Evolutionary conservation across 2,797 vertebrate genomes (phyloP).

Genomic region (Syngnathus rostellatus): DNA sequence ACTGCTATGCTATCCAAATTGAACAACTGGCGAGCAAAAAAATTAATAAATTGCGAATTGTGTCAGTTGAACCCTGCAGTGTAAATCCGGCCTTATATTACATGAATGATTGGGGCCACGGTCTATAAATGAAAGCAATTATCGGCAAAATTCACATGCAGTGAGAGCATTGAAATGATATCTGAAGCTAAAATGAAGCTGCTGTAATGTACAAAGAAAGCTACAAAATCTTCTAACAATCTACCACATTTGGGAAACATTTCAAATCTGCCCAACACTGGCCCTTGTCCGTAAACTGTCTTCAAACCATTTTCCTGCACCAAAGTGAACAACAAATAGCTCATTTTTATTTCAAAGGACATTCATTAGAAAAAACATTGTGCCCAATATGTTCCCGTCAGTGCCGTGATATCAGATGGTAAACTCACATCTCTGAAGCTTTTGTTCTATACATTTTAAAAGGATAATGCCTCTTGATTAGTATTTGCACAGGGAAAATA

Average conservation of each 20-base stretch:
- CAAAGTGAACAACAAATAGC: constrained; percentile 15
- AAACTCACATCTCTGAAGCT: constrained; percentile 5
- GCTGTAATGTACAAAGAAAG: not conserved
- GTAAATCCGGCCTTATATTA: too few species aligned
- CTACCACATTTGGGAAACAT: not conserved
- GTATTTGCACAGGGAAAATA: not conserved
- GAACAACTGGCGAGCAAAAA: too few species aligned
- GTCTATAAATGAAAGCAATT: too few species aligned
- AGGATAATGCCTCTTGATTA: not conserved
- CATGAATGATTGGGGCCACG: too few species aligned
- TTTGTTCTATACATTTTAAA: not conserved
- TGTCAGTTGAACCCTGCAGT: too few species aligned
- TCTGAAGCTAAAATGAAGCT: not conserved
- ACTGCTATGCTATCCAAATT: too few species aligned
- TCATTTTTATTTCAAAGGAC: constrained; percentile 19
- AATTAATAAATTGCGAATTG: too few species aligned
- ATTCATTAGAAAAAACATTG: constrained; percentile 22
- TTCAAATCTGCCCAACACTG: not conserved
- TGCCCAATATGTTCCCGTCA: constrained; percentile 16
- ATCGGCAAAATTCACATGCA: not conserved
- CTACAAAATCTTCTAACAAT: not conserved
- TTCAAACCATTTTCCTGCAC: not conserved
- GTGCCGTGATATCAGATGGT: constrained; percentile 18
- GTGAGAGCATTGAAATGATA: not conserved
- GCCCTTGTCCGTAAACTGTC: not conserved